Percentiles rank a stretch among this genome's conserved stretches.
phyloP scores from a whole-genome alignment of 2,888 invertebrate species.

The Hymenopus coronatus region DNA sequence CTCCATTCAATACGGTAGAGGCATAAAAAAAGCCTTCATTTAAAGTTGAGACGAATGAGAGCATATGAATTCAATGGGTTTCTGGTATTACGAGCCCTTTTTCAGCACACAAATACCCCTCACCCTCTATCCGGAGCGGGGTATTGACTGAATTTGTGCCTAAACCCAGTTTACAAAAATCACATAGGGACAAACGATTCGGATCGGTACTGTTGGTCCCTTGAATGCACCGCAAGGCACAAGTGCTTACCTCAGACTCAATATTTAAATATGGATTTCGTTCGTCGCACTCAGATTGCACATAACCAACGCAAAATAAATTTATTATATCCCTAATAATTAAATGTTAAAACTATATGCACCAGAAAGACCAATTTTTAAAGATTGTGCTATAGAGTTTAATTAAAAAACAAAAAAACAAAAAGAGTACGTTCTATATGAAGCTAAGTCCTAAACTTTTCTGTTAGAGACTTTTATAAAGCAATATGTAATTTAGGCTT shows the following conservation, averaged over 20 bases:
- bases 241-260: not conserved
- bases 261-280: no score
- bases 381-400: no score
- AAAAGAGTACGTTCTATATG: no score
- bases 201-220: not conserved
- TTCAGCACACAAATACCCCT: not conserved
- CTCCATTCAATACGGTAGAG: not conserved
- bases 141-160: not conserved
- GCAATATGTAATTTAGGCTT: no score
- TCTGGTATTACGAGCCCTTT: not conserved
- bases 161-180: not conserved
- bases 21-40: not conserved
- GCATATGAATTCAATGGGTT: not conserved
- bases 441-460: no score
- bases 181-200: not conserved
- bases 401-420: no score
- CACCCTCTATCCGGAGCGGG: not conserved
- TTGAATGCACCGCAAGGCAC: not conserved
- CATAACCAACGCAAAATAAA: no score
- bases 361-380: no score
- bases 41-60: not conserved
- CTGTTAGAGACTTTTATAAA: no score
- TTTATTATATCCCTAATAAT: no score
- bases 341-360: no score
- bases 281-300: no score